Base-by-base conservation (phyloP, 2,888 invertebrate genomes). In the Chrysolina americana region DNA sequence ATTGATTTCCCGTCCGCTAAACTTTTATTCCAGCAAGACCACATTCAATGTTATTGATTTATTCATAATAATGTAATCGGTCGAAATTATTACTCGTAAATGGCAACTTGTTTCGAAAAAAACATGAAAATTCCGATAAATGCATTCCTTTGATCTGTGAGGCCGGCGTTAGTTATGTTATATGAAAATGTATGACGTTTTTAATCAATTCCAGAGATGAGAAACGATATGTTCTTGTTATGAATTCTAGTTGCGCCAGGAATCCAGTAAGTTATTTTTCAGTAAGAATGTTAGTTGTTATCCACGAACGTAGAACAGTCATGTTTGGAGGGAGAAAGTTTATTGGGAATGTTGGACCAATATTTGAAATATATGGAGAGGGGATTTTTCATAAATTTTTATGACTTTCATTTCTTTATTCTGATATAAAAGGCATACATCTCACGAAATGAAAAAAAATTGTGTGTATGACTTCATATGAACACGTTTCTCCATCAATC, bases 21-120 rank as follows among this genome's bases (percentile, higher is more conserved):
- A 23, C 28, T 59, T 36, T 59, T 59, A 28, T 59, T 9, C 10
- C 59, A 28, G 15, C 17, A 50, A 59, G 23, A 13, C 59, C 28
- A 59, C 59, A 28, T 36, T 23, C 15, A 28, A 59, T 36, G n/a
- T 36, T 28, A n/a, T 36, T 59, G 28, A 59, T 59, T 28, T 59
- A 59, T 59, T 59, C 36, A 59, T 59, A 59, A 59, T 59, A n/a
- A 36, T 59, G 59, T 28, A 28, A 23, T 59, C 59, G 28, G 4
- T 59, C 28, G n/a, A 59, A 36, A 59, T 23, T 28, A 59, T 36
- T 59, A 28, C 59, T 59, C 36, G 28, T 59, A 59, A 59, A 59
- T 59, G 59, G 59, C 13, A 59, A 59, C 59, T 36, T 6, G 59
- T 59, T n/a, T n/a, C 2, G 15, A 4, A 8, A 36, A 59, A 59